Base-by-base conservation (phyloP, 1,140 invertebrate species). In the Drosophila bocqueti region DNA sequence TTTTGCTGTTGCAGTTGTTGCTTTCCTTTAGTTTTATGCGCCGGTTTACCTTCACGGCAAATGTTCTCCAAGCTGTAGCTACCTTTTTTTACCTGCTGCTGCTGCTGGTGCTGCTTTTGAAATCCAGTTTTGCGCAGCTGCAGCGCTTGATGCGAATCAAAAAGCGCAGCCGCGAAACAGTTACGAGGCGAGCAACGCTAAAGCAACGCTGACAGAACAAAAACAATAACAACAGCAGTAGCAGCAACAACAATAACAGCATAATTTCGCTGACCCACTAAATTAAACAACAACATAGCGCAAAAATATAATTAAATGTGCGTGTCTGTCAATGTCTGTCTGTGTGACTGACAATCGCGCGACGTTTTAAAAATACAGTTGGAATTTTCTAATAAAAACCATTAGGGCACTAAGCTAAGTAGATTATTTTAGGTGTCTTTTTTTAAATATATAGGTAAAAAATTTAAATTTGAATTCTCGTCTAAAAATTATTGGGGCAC, bases 91-190 rank as follows among this genome's bases (percentile, higher is more conserved):
- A 34, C 46, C 60, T 80, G 64, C 47, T 63, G 74, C 18, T 64
- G 64, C 21, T 46, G 64, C 43, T 62, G 74, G 16, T 68, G 65
- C 15, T 79, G 83, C 73, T 81, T 83, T 81, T 83, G 77, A 90
- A 89, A 89, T 89, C 84, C 81, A 89, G 84, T 89, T 89, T 90
- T 90, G 78, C 85, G 81, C 84, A 90, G 81, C 72, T 87, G 84
- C 84, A 87, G 68, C 83, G 54, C 57, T 45, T 49, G 50, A 55
- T 24, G 65, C 64, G 75, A 77, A 46, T 61, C 63, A 52, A 72
- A 78, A 79, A 79, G 65, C 65, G 76, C 76, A 79, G 75, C 59
- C 66, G 76, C 76, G 47, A 62, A 79, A 79, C 76, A 79, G 76
- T 79, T 79, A 79, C 76, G 76, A 79, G 76, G 66, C 76, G 63